A percentile compares a stretch with the other conserved stretches of the same genome.
phyloP scores from a whole-genome alignment of 2,888 invertebrate species.

The Sinopyrophorus schimmeli region DNA sequence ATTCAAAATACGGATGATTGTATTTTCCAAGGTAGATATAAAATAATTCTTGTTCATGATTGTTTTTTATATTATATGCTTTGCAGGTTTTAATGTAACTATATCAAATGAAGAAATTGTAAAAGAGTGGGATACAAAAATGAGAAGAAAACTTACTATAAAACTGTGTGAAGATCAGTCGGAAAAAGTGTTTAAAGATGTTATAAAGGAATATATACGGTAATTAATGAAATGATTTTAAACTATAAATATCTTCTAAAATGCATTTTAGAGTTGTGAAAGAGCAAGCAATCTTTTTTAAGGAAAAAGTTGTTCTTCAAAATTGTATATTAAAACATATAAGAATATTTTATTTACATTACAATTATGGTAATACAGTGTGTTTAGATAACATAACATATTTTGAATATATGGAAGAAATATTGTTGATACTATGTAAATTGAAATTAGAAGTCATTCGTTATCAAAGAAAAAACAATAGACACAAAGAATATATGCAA shows the following conservation, averaged over 20 bases:
- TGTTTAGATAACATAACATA: conserved; percentile 33
- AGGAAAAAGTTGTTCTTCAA: conserved; percentile 35
- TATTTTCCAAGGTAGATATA: conserved; percentile 6
- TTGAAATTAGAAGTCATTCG: conserved; percentile 37
- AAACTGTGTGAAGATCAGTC: conserved; percentile 28
- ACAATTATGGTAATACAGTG: conserved; percentile 31
- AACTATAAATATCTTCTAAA: background rate
- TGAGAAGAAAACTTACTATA: conserved; percentile 34
- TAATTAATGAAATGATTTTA: conserved; percentile 29
- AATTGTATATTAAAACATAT: conserved; percentile 37
- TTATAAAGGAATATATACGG: conserved; percentile 40
- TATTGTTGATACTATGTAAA: conserved; percentile 40
- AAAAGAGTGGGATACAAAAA: conserved; percentile 37
- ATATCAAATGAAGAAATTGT: no score
- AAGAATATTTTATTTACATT: conserved; percentile 38
- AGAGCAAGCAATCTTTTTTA: conserved; percentile 35
- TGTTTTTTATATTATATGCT: background rate
- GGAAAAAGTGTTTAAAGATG: conserved; percentile 33
- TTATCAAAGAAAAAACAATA: conserved; percentile 33
- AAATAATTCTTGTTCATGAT: background rate
- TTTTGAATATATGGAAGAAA: conserved; percentile 42
- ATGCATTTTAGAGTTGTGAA: conserved; percentile 38
- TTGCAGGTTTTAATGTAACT: conserved; percentile 4
- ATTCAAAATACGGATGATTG: conserved; percentile 10
- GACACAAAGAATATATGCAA: conserved; percentile 16